phyloP scores from a whole-genome alignment of 2,797 vertebrate species.

The Ptychobarbus kaznakovi region DNA sequence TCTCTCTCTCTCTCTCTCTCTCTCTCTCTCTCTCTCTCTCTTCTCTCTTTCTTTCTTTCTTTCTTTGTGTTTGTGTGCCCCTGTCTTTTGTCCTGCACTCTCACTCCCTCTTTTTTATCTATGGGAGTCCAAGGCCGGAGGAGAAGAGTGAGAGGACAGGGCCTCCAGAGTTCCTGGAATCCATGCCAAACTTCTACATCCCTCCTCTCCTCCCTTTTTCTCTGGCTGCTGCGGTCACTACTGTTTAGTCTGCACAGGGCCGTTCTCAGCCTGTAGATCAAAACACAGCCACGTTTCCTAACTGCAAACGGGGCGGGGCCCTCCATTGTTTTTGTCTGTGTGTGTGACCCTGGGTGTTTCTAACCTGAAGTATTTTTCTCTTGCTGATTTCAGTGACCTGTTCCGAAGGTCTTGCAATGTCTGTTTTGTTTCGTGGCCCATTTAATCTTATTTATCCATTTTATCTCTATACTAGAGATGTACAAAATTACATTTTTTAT shows the following conservation, averaged over 20 bases:
- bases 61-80: neutral
- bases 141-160: slow-evolving; percentile 30
- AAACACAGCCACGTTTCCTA: slow-evolving; percentile 69
- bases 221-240: slow-evolving; percentile 53
- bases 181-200: slow-evolving; percentile 45
- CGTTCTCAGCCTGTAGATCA: slow-evolving; percentile 69
- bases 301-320: slow-evolving; percentile 58
- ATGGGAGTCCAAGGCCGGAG: slow-evolving; percentile 43
- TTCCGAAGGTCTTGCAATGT: slow-evolving; percentile 48
- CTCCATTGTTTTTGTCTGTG: slow-evolving; percentile 57
- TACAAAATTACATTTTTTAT: neutral
- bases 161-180: slow-evolving; percentile 39
- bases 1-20: too few species aligned
- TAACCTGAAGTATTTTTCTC: slow-evolving; percentile 46
- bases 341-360: slow-evolving; percentile 50
- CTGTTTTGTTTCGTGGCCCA: neutral
- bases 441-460: slow-evolving; percentile 22
- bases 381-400: slow-evolving; percentile 42
- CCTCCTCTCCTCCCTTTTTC: slow-evolving; percentile 52
- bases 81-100: neutral
- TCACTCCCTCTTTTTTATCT: slow-evolving; percentile 10
- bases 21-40: too few species aligned
- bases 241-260: slow-evolving; percentile 78
- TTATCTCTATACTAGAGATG: neutral
- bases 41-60: too few species aligned